A percentile compares a stretch with the other conserved stretches of the same genome.
Conservation (phyloP, 2,888 invertebrate species). For the Trissoscelio sp. region DNA sequence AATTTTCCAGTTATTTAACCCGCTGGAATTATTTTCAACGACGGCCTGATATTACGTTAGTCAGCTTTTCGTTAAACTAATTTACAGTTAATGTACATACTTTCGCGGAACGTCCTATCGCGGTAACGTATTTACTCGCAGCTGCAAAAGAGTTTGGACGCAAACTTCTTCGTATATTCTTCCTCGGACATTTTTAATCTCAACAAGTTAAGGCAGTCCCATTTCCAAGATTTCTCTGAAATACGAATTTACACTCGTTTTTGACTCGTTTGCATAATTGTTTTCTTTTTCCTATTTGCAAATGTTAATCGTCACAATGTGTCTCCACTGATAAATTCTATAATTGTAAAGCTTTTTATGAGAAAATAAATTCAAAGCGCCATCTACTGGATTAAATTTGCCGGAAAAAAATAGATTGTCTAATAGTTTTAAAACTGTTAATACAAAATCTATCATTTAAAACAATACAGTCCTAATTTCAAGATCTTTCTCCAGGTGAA, state of each 20-base stretch:
- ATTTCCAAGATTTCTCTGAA: not conserved
- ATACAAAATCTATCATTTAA: too few species aligned
- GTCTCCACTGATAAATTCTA: constrained; percentile 11
- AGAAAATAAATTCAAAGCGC: too few species aligned
- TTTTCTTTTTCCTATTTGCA: not conserved
- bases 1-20: constrained; percentile 8
- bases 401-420: too few species aligned
- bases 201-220: not conserved
- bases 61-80: constrained; percentile 20
- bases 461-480: not conserved
- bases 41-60: not conserved
- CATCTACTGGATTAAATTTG: too few species aligned
- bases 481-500: not conserved
- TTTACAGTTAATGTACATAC: constrained; percentile 42
- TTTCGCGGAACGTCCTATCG: constrained; percentile 26
- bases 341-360: too few species aligned
- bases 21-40: constrained; percentile 19
- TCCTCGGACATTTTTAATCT: constrained; percentile 40
- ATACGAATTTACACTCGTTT: not conserved
- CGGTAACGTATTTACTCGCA: constrained; percentile 35
- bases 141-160: constrained; percentile 21
- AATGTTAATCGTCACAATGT: constrained; percentile 10
- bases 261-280: not conserved
- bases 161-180: constrained; percentile 32
- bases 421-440: too few species aligned